Base-by-base conservation (phyloP, 1,140 invertebrate genomes). In the Bilobella aurantiaca region DNA sequence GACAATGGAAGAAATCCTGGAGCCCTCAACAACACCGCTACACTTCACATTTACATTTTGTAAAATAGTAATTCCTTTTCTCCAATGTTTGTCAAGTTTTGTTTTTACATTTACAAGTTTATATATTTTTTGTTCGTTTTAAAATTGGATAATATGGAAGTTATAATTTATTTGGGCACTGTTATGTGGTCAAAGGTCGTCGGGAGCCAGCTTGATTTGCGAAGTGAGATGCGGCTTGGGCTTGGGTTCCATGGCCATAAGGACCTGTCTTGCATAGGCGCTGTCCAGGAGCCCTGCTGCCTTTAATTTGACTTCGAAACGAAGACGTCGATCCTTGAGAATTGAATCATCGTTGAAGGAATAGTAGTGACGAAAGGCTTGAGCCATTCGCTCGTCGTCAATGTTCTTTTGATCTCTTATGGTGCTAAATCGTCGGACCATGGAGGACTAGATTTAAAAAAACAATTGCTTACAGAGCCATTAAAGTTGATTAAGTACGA, bases 221-320 rank as follows among this genome's bases (percentile, higher is more conserved):
- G 71, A 64, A 23, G 31, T 12, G 5, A 73, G 47, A 64, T 73
- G 71, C 12, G 66, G 66, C 56, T 70, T 70, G 2, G 65, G 58
- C 29, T 63, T 60, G 14, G 68, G 66, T 60, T 73, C 61, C 68
- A 73, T 73, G 1, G 71, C 71, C 18, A 64, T 8, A 1, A 73
- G 62, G 21, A 73, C 61, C 62, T 68, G 64, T 23, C 67, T 56
- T 3, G 68, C 71, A 42, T 73, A 73, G 12, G 42, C 23, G 28
- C 64, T 70, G n/a, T 60, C 66, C 47, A 73, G 68, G 0, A 73
- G 63, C n/a, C 71, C 71, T 5, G 68, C 71, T 23, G 66, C 71
- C 25, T 67, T 34, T 46, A 73, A 42, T 32, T 70, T 70, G 0
- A 56, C 30, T 31, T 73, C 66, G 16, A 73, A 25, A 5, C 64